Percentiles rank a stretch among this genome's conserved stretches.
phyloP scores from a whole-genome alignment of 2,797 vertebrate species.

The Bradypodion pumilum region DNA sequence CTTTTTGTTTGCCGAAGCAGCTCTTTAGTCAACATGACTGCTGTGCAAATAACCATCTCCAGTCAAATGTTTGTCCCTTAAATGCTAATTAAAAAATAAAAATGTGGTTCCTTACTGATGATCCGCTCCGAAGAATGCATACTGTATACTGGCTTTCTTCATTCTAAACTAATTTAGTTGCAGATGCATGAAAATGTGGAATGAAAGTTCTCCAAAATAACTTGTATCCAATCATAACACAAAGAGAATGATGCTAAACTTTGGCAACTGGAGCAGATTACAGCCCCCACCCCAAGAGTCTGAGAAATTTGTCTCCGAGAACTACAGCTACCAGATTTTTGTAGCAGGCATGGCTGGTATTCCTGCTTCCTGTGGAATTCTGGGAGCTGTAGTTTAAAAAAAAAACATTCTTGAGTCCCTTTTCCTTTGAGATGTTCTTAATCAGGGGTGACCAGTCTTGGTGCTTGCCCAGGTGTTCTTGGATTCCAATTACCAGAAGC shows the following conservation, averaged over 20 bases:
- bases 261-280: too few species aligned
- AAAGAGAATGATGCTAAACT: neutral
- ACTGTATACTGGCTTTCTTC: neutral
- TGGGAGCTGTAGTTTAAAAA: too few species aligned
- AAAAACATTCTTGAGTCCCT: too few species aligned
- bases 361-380: too few species aligned
- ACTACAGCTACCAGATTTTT: too few species aligned
- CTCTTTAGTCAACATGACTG: constrained; percentile 26
- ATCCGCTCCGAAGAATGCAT: constrained; percentile 23
- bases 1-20: constrained; percentile 34
- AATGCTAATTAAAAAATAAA: constrained; percentile 44
- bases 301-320: too few species aligned
- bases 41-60: neutral
- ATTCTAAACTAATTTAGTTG: neutral
- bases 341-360: too few species aligned
- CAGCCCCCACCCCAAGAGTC: too few species aligned
- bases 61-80: constrained; percentile 12
- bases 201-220: neutral
- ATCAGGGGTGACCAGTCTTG: too few species aligned
- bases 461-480: too few species aligned
- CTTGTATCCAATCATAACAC: neutral
- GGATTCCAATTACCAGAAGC: too few species aligned
- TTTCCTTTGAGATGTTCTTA: too few species aligned
- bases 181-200: neutral
- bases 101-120: neutral